Conservation (phyloP, 1,140 invertebrate species). For the Papilio polyxenes region DNA sequence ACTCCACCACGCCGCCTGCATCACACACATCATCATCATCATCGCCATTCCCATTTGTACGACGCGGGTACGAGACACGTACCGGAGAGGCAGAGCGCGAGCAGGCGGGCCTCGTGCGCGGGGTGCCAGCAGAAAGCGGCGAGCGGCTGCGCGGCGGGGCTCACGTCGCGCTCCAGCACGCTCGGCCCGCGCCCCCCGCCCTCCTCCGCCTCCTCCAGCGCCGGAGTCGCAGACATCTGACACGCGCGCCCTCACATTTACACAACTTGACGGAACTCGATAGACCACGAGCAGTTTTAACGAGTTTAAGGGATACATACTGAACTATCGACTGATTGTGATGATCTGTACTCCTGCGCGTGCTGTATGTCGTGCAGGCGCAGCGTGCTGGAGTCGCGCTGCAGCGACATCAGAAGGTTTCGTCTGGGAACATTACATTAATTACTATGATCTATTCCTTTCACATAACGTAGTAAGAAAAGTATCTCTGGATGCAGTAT, state of each 20-base stretch:
- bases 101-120: slow-evolving; percentile 86
- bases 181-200: slow-evolving; percentile 82
- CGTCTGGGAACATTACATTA: slow-evolving; percentile 78
- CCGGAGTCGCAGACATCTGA: slow-evolving; percentile 47
- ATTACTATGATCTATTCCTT: background rate
- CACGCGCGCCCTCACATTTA: background rate
- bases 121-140: slow-evolving; percentile 93
- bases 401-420: slow-evolving; percentile 88
- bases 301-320: slow-evolving; percentile 42
- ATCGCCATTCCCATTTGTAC: background rate
- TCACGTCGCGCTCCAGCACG: slow-evolving; percentile 86
- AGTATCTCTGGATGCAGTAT: no score
- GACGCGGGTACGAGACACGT: background rate
- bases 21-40: background rate
- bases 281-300: background rate
- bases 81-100: slow-evolving; percentile 81
- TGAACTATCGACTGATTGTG: slow-evolving; percentile 47
- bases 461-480: no score
- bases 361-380: slow-evolving; percentile 92
- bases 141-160: slow-evolving; percentile 79
- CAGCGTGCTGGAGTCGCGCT: slow-evolving; percentile 85
- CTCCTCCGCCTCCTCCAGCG: slow-evolving; percentile 57
- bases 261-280: no score
- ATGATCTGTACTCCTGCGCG: slow-evolving; percentile 66
- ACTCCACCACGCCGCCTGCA: slow-evolving; percentile 80